Conservation (phyloP, 2,888 invertebrate species). For the Ectobius pallidus region DNA sequence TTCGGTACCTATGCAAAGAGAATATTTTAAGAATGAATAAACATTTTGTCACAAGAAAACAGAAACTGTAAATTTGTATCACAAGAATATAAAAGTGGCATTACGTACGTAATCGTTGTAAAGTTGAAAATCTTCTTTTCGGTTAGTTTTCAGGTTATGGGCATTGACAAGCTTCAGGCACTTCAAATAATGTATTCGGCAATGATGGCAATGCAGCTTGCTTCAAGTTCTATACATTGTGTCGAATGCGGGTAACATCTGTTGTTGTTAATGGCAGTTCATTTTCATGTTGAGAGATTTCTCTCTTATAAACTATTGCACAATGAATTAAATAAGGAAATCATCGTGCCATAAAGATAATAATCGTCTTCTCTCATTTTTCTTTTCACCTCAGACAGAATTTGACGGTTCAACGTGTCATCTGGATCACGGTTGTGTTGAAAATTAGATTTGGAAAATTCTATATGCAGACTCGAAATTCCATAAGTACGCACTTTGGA, state of each 20-base stretch:
- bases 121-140: background rate
- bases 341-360: background rate
- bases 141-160: background rate
- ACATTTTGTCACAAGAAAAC: too few species aligned
- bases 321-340: too few species aligned
- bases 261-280: background rate
- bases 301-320: background rate
- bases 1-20: too few species aligned
- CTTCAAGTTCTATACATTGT: background rate
- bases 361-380: background rate
- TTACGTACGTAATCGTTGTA: background rate
- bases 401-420: background rate
- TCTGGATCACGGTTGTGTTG: background rate
- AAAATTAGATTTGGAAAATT: too few species aligned
- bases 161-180: background rate
- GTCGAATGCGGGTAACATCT: background rate
- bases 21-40: too few species aligned
- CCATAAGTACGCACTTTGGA: too few species aligned
- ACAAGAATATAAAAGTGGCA: background rate
- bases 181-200: background rate
- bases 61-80: background rate
- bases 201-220: background rate
- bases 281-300: background rate
- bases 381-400: background rate
- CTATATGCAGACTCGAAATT: too few species aligned